phyloP scores from a whole-genome alignment of 1,140 invertebrate genomes.

The Drosophila sproati region DNA sequence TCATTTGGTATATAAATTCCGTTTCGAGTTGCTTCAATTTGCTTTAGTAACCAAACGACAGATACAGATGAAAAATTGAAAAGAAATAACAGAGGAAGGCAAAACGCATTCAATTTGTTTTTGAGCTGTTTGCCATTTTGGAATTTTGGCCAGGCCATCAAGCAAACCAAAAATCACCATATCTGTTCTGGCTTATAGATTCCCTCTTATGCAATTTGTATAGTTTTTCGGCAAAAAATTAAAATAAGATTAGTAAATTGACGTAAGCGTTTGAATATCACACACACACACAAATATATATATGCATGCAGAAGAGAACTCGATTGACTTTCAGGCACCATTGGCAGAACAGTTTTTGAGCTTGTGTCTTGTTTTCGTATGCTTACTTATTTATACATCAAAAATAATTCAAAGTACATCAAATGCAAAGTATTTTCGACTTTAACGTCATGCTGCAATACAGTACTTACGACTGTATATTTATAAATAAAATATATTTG shows the following conservation, averaged over 20 bases:
- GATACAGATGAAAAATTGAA: constrained; percentile 7
- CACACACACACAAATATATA: constrained; percentile 13
- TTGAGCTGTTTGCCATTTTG: constrained; percentile 33
- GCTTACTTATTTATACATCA: constrained; percentile 71
- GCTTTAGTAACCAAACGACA: constrained; percentile 21
- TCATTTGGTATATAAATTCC: constrained; percentile 44
- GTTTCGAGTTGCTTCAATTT: constrained; percentile 56
- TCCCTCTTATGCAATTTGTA: constrained; percentile 16
- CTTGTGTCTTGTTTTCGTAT: constrained; percentile 43
- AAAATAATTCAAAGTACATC: constrained; percentile 59
- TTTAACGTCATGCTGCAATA: constrained; percentile 35
- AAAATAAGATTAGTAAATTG: constrained; percentile 69
- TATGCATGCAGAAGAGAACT: constrained; percentile 12
- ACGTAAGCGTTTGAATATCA: constrained; percentile 69
- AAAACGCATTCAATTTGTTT: constrained; percentile 66
- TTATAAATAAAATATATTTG: constrained; percentile 5
- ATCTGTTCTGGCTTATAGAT: not conserved
- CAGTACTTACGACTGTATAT: not conserved
- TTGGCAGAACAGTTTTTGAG: constrained; percentile 63
- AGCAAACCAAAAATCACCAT: constrained; percentile 19
- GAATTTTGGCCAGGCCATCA: constrained; percentile 14
- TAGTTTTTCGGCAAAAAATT: constrained; percentile 56
- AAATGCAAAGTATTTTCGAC: constrained; percentile 37
- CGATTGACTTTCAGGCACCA: constrained; percentile 37
- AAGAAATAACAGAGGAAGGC: constrained; percentile 13